Percentiles rank a stretch among this genome's conserved stretches.
Conservation (phyloP, 1,140 invertebrate genomes). For the Harlomillsia oculata region DNA sequence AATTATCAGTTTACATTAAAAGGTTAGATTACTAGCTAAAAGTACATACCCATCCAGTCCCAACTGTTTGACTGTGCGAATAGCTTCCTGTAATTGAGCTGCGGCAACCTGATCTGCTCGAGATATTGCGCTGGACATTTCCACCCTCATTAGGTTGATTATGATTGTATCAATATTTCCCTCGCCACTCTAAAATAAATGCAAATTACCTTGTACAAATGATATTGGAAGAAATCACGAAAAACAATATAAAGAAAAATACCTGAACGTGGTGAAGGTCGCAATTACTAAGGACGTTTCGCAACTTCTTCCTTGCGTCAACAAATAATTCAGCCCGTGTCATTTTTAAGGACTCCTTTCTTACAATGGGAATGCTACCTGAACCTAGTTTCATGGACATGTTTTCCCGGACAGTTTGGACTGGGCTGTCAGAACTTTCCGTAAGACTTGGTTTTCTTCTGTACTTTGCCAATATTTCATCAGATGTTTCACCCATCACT, state of each 20-base stretch:
- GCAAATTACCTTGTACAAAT: background rate
- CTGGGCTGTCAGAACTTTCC: constrained; percentile 16
- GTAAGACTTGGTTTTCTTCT: constrained; percentile 61
- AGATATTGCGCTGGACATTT: constrained; percentile 79
- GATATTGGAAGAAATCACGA: background rate
- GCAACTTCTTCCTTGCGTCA: constrained; percentile 76
- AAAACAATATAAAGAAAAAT: background rate
- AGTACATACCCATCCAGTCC: constrained; percentile 60
- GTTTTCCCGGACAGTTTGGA: constrained; percentile 1
- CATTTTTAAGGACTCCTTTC: constrained; percentile 30
- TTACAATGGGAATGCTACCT: background rate
- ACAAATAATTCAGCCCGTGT: constrained; percentile 25
- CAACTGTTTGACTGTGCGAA: constrained; percentile 67
- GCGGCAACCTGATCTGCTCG: constrained; percentile 67
- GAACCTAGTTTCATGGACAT: background rate
- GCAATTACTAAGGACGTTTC: constrained; percentile 77
- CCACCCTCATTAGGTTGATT: constrained; percentile 61
- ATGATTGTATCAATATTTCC: constrained; percentile 50
- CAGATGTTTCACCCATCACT: constrained; percentile 55
- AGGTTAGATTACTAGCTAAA: too few species aligned
- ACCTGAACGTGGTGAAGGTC: constrained; percentile 46
- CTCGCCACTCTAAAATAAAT: background rate
- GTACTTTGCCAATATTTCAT: constrained; percentile 93
- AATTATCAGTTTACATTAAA: background rate
- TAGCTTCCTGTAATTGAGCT: constrained; percentile 77